Evolutionary conservation across 1,140 invertebrate species (phyloP), one percentile per base, ranked within the genome.

Genomic region (Trichonephila inaurata): DNA sequence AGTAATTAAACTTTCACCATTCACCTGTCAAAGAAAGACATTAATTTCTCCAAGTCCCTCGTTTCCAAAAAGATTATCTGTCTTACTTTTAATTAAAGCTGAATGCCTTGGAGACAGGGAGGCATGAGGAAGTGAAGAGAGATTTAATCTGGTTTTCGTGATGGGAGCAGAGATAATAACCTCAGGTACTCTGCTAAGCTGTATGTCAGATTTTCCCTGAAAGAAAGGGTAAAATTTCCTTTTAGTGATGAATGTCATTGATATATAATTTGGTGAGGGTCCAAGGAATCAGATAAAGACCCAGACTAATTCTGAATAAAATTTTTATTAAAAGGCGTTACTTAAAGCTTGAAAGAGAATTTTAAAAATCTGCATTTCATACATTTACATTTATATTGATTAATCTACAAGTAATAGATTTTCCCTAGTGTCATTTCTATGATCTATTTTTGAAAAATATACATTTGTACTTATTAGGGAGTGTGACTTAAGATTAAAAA

Each of bases 71-170:
- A 87, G 85, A 87, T 87, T 87, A 87, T 87, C 85, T 61, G 60
- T 87, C 85, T 87, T 87, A 87, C 60, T 87, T 87, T 87, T 87
- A 87, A 87, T 87, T 87, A 87, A 87, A 87, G 28, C 85, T 28
- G 44, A 87, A 87, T 87, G 60, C 85, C 85, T 33, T 18, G 4
- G 60, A 87, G 85, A 61, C 58, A 61, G 58, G 60, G 60, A 87
- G 18, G 33, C 72, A 77, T 7, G 33, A 40, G 16, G 14, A 77
- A 77, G 72, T 33, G 5, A 28, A 77, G 28, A 6, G 33, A 77
- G 72, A 77, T 77, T 77, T 77, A 77, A 77, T 77, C 72, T 40
- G 28, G 72, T 40, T 33, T 28, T 19, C 28, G 62, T 40, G 72
- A 77, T 77, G 72, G 33, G 72, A 18, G 69, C 33, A 40, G 28